Conservation (phyloP, 2,797 vertebrate genomes). For the Poecilia wingei region DNA sequence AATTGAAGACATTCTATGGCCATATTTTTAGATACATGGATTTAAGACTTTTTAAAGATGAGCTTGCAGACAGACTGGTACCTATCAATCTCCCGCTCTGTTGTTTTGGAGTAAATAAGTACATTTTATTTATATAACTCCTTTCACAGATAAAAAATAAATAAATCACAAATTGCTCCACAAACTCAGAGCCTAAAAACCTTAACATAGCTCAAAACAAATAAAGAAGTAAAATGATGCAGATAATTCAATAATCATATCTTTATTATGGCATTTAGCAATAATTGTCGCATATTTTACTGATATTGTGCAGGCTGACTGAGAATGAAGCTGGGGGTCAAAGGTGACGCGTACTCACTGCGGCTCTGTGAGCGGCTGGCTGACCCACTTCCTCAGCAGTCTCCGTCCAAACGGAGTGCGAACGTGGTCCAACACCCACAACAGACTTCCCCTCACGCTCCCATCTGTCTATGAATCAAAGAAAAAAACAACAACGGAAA, state of each 20-base stretch:
- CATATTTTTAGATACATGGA: too few relatives aligned
- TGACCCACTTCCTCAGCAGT: slow-evolving; percentile 93
- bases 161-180: not conserved
- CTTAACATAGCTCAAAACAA: not conserved
- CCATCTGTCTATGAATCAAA: slow-evolving; percentile 75
- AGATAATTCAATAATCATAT: not conserved
- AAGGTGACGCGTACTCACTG: slow-evolving; percentile 78
- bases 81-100: not conserved
- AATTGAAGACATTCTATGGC: too few relatives aligned
- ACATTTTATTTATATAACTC: not conserved
- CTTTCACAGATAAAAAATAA: not conserved
- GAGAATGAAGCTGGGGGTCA: slow-evolving; percentile 6
- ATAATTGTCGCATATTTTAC: not conserved
- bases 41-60: too few relatives aligned
- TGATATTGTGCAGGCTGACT: too few relatives aligned
- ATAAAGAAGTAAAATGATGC: not conserved
- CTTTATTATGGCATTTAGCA: not conserved
- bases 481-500: not conserved
- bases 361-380: slow-evolving; percentile 86
- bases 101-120: too few relatives aligned
- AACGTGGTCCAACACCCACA: slow-evolving; percentile 95
- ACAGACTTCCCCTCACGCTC: slow-evolving; percentile 86
- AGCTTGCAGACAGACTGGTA: not conserved
- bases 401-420: slow-evolving; percentile 90
- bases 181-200: not conserved